Percentiles rank a stretch among this genome's conserved stretches.
phyloP scores from a whole-genome alignment of 2,113 vertebrate species.

The Hipposideros armiger region DNA sequence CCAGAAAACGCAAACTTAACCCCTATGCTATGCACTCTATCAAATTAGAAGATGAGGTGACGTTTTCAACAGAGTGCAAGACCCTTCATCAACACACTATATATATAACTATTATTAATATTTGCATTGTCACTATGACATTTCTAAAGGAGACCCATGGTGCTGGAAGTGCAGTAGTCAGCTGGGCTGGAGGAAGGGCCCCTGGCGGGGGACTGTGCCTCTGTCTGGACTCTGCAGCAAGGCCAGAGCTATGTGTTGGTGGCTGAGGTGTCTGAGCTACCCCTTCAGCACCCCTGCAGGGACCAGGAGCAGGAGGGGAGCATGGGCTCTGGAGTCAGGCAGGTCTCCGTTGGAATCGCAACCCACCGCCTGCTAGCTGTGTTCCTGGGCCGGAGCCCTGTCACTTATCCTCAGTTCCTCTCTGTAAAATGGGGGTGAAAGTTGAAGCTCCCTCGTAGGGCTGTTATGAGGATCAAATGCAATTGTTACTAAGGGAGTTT shows the following conservation, averaged over 20 bases:
- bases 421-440: neutral
- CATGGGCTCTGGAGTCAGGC: neutral
- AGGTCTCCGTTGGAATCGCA: neutral
- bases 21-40: neutral
- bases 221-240: neutral
- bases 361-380: neutral
- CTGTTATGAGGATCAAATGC: neutral
- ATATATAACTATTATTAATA: neutral
- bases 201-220: neutral
- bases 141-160: neutral
- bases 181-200: neutral
- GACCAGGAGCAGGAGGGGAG: neutral
- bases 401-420: neutral
- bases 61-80: neutral
- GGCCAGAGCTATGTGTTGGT: rapidly evolving
- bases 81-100: neutral
- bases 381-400: neutral
- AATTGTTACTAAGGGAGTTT: neutral
- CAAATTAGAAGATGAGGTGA: neutral
- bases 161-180: rapidly evolving
- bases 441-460: neutral
- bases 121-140: neutral
- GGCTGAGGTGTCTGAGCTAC: neutral
- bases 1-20: neutral
- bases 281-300: rapidly evolving